phyloP scores from a whole-genome alignment of 2,113 vertebrate genomes.

The Otis tarda region DNA sequence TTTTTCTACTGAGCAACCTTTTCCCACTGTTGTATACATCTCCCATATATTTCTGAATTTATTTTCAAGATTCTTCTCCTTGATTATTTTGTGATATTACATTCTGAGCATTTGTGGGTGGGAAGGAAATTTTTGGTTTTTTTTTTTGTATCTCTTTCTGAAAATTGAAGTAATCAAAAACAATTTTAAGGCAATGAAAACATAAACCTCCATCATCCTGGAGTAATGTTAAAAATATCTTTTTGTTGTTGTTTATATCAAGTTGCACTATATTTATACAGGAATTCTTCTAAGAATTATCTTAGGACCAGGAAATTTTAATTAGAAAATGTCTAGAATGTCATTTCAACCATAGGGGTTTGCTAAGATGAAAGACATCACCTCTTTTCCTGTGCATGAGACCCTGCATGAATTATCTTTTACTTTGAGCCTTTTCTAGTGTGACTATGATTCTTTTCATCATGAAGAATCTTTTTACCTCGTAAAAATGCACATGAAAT shows the following conservation, averaged over 20 bases:
- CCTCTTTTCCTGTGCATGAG: not conserved
- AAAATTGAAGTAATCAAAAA: not conserved
- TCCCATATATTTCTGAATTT: not conserved
- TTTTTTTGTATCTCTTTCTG: not conserved
- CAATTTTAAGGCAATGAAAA: not conserved
- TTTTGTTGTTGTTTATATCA: not conserved
- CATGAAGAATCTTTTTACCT: not conserved
- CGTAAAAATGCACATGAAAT: not conserved
- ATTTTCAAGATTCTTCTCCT: not conserved
- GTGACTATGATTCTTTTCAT: not conserved
- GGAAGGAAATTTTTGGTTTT: not conserved
- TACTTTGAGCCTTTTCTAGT: not conserved
- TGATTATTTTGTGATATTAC: not conserved
- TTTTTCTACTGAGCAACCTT: not conserved
- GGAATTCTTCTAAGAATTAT: not conserved
- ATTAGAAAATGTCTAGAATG: not conserved
- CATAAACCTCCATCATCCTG: accelerated
- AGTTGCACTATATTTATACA: not conserved
- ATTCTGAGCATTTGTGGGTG: not conserved
- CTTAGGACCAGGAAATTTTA: not conserved
- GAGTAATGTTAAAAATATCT: not conserved
- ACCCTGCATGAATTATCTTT: not conserved
- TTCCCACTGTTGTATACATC: not conserved
- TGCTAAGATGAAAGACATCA: not conserved
- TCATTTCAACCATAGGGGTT: not conserved